A percentile compares a stretch with the other conserved stretches of the same genome.
phyloP scores from a whole-genome alignment of 30 jellyfish, hydroid and myxozoan genomes.

The Rhopilema esculentum region DNA sequence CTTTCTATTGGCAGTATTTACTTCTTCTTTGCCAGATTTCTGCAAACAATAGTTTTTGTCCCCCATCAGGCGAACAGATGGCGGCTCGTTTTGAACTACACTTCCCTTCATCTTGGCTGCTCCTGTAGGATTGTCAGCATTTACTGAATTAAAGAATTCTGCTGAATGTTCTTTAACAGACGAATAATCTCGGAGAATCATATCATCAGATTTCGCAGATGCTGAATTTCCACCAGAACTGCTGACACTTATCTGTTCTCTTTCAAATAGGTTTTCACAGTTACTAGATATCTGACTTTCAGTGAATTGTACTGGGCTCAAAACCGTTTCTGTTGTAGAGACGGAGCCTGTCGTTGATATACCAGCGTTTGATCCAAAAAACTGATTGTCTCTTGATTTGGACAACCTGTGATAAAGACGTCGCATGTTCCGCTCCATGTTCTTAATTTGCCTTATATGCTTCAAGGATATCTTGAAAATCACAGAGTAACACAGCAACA shows the following conservation, averaged over 20 bases:
- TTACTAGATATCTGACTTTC: background rate
- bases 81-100: too few relatives aligned
- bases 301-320: background rate
- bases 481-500: slow-evolving; percentile 45
- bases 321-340: slow-evolving; percentile 3
- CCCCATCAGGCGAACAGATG: too few relatives aligned
- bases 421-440: slow-evolving; percentile 46
- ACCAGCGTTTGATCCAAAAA: slow-evolving; percentile 4
- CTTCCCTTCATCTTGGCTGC: too few relatives aligned
- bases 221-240: background rate
- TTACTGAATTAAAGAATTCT: background rate
- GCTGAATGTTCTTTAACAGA: background rate
- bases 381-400: background rate
- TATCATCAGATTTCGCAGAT: background rate
- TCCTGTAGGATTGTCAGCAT: background rate
- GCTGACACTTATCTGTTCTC: background rate
- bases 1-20: background rate
- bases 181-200: background rate
- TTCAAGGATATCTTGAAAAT: slow-evolving; percentile 66
- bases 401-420: slow-evolving; percentile 42
- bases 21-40: background rate
- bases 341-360: slow-evolving; percentile 23
- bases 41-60: background rate
- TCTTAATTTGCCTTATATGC: slow-evolving; percentile 56
- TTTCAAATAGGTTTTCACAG: background rate